phyloP scores from a whole-genome alignment of 2,797 vertebrate species.

The Luscinia megarhynchos region DNA sequence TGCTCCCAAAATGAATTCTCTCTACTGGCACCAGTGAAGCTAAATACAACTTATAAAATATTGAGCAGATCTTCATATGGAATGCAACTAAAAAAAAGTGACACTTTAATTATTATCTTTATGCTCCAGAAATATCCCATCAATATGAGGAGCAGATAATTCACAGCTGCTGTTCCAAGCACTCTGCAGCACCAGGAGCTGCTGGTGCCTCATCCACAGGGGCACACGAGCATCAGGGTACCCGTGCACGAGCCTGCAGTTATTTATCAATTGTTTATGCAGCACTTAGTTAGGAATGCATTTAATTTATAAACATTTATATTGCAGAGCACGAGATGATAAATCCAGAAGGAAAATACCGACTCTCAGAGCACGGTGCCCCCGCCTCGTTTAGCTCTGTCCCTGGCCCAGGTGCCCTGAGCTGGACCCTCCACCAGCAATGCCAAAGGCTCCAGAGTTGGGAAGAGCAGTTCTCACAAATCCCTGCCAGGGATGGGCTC shows the following conservation, averaged over 20 bases:
- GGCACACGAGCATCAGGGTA: background rate
- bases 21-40: constrained; percentile 38
- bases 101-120: constrained; percentile 58
- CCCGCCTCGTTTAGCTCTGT: background rate
- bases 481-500: background rate
- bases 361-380: accelerated
- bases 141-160: constrained; percentile 32
- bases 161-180: background rate
- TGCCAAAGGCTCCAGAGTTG: accelerated
- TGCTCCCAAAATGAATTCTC: constrained; percentile 19
- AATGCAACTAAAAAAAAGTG: constrained; percentile 44
- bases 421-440: background rate
- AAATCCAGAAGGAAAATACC: background rate
- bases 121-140: constrained; percentile 59
- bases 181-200: constrained; percentile 14
- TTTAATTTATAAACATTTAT: constrained; percentile 32
- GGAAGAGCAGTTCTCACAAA: background rate
- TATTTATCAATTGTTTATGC: constrained; percentile 35
- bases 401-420: accelerated
- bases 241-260: background rate
- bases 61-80: constrained; percentile 35
- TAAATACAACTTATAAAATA: constrained; percentile 53
- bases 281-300: constrained; percentile 20
- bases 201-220: background rate
- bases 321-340: background rate